A percentile compares a stretch with the other conserved stretches of the same genome.
Evolutionary conservation across 2,888 invertebrate species (phyloP).

Genomic region (Gymnoscelis rufifasciata): DNA sequence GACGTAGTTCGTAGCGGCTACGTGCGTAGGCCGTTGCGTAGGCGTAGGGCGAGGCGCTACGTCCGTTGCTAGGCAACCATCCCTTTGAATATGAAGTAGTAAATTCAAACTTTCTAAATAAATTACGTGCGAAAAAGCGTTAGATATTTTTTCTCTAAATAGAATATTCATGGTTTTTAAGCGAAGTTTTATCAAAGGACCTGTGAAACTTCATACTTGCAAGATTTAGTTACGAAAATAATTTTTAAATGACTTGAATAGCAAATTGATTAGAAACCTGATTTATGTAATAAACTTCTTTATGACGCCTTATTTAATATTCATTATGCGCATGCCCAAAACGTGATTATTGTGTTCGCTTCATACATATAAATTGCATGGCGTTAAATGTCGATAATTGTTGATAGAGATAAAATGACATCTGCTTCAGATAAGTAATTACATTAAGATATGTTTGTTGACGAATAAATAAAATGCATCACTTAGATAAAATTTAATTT

Average conservation of each 20-base stretch:
- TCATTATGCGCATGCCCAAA: not conserved
- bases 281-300: not conserved
- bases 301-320: not conserved
- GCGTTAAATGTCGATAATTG: not conserved
- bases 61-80: conserved; percentile 28
- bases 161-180: conserved; percentile 11
- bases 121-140: conserved; percentile 10
- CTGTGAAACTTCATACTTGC: too few species aligned
- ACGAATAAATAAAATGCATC: too few species aligned
- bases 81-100: conserved; percentile 32
- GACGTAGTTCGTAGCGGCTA: conserved; percentile 30
- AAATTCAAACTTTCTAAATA: conserved; percentile 22
- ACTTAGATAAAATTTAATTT: too few species aligned
- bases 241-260: not conserved
- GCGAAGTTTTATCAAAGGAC: conserved; percentile 8
- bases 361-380: not conserved
- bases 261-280: not conserved
- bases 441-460: too few species aligned
- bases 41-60: conserved; percentile 28
- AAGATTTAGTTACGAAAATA: too few species aligned
- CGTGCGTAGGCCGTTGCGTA: conserved; percentile 19
- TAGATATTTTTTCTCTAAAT: conserved; percentile 1
- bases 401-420: not conserved
- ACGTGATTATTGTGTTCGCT: not conserved
- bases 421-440: not conserved